Base-by-base conservation (phyloP, 1,140 invertebrate genomes). In the Drosophila murphyi region DNA sequence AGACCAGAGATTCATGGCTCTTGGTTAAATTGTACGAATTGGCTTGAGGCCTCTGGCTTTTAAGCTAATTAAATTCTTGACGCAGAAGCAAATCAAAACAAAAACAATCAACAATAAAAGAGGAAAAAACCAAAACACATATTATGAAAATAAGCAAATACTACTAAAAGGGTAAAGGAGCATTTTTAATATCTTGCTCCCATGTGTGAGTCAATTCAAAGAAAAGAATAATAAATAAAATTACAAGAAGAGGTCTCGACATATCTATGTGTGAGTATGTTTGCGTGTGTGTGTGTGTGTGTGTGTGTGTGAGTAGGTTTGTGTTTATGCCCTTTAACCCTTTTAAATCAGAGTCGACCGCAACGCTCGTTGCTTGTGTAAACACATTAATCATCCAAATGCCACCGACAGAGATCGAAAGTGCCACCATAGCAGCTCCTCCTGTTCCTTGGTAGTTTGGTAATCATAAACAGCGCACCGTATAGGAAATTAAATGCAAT, bases 371-470 rank as follows among this genome's bases (percentile, higher is more conserved):
- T 86, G 83, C 76, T 74, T 83, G 80, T 88, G 83, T 89, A 88
- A 88, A 88, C 85, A 88, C 83, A 88, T 88, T 88, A 88, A 88
- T 88, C 83, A 88, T 88, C 82, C 80, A 83, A 88, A 82, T 88
- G 83, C 83, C 83, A 88, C 83, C 88, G 85, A 88, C 83, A 88
- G 85, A 88, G 85, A 88, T 88, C 83, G 83, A 88, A 88, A 88
- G 83, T 88, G 82, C 55, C 64, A 77, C 68, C 43, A 41, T 29
- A 39, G 45, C 37, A 48, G 31, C 57, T 45, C 51, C 64, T 5
- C 8, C 28, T 48, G 48, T 8, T 41, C 5, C 54, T 37, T 12
- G 56, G 62, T 68, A 83, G 70, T 78, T 80, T 73, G 69, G 70
- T 61, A 80, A 73, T 80, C 80, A 80, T 83, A 87, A 87, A 78